phyloP scores from a whole-genome alignment of 2,797 vertebrate genomes.

The Ptychobarbus kaznakovi region DNA sequence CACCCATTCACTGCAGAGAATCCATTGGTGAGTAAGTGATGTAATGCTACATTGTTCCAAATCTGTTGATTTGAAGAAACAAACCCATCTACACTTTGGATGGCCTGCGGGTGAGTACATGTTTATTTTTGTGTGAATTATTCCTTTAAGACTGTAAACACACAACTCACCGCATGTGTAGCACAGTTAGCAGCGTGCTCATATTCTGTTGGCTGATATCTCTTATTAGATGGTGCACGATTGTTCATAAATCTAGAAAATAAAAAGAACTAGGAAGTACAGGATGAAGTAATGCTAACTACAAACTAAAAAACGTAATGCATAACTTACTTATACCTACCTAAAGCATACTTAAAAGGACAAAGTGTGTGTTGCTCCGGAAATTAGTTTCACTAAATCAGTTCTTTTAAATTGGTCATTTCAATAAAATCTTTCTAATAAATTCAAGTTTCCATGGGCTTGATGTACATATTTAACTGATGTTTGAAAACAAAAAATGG shows the following conservation, averaged over 20 bases:
- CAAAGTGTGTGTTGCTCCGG: no score
- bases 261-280: neutral
- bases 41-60: neutral
- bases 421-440: neutral
- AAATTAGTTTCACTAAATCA: neutral
- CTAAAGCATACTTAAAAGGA: neutral
- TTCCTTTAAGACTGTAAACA: neutral
- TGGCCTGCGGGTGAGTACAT: neutral
- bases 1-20: neutral
- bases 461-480: neutral
- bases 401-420: neutral
- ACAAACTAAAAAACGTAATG: neutral
- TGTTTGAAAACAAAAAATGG: neutral
- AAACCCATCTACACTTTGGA: neutral
- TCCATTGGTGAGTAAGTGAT: neutral
- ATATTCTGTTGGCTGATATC: slow-evolving; percentile 93
- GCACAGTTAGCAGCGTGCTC: slow-evolving; percentile 94
- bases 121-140: neutral
- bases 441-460: neutral
- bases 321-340: neutral
- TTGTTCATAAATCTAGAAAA: slow-evolving; percentile 90
- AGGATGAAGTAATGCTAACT: neutral
- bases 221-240: slow-evolving; percentile 86
- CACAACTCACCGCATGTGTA: slow-evolving; percentile 88
- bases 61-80: neutral